These are phyloP conservation scores for Myzus persicae DNA, from an alignment of 1,140 invertebrate species.

Conservation along the genomic window DNA sequence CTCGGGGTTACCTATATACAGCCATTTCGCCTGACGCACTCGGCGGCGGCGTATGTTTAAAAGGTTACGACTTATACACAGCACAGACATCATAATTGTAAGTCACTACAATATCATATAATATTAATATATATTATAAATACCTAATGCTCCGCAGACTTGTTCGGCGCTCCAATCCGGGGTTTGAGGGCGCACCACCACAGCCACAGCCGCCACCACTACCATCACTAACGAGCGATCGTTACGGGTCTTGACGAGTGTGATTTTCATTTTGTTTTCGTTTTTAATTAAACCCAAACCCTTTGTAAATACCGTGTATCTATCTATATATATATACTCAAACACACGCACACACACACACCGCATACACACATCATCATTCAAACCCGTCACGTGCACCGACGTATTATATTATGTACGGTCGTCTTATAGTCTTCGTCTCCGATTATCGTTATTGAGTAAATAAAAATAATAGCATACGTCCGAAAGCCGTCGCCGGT, in stretches of 20 bases:
- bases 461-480: background rate
- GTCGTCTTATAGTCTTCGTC: background rate
- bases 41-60: background rate
- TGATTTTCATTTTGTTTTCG: conserved; percentile 36
- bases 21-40: background rate
- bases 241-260: conserved; percentile 52
- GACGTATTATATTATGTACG: background rate
- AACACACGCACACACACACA: background rate
- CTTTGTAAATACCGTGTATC: conserved; percentile 22
- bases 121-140: background rate
- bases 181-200: background rate
- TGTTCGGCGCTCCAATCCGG: background rate
- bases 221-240: conserved; percentile 38
- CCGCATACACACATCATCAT: conserved; percentile 14
- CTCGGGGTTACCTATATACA: background rate
- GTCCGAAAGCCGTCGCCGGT: background rate
- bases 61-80: background rate
- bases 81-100: background rate
- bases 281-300: conserved; percentile 48
- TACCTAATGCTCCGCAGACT: background rate
- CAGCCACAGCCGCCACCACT: background rate
- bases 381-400: conserved; percentile 19
- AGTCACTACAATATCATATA: background rate
- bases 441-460: background rate
- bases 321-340: background rate